phyloP scores from a whole-genome alignment of 2,888 invertebrate genomes.

The Drosophila subquinaria region DNA sequence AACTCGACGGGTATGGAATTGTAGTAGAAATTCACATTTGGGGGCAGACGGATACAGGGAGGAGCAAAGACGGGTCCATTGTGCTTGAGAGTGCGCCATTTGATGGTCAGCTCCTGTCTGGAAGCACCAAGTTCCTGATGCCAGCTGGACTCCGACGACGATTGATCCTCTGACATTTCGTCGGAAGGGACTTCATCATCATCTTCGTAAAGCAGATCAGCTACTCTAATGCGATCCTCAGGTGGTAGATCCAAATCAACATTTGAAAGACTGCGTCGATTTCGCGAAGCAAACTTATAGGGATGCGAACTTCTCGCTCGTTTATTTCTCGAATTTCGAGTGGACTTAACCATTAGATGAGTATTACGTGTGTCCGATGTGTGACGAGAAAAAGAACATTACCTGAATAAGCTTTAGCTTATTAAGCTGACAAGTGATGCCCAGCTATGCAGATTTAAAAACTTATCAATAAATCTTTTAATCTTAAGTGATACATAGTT shows the following conservation, averaged over 20 bases:
- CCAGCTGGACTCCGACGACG: not conserved
- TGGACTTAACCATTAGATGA: not conserved
- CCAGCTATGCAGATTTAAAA: not conserved
- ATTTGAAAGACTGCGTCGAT: not conserved
- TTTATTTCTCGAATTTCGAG: not conserved
- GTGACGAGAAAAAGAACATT: not conserved
- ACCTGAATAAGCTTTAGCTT: not conserved
- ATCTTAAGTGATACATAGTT: no score
- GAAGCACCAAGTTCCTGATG: not conserved
- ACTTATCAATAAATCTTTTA: no score
- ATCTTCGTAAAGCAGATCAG: not conserved
- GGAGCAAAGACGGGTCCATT: not conserved
- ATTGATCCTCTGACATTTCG: not conserved
- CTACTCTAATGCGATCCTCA: not conserved
- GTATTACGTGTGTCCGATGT: not conserved
- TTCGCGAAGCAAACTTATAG: not conserved
- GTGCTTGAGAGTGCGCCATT: constrained; percentile 3
- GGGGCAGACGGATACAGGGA: not conserved
- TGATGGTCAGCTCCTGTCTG: not conserved
- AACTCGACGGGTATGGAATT: not conserved
- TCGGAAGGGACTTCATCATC: not conserved
- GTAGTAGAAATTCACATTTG: not conserved
- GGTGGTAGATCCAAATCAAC: not conserved
- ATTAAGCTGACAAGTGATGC: constrained; percentile 1
- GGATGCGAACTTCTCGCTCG: not conserved